These are phyloP conservation scores for Baccha elongata DNA, from an alignment of 2,888 invertebrate species.

Conservation along the genomic window DNA sequence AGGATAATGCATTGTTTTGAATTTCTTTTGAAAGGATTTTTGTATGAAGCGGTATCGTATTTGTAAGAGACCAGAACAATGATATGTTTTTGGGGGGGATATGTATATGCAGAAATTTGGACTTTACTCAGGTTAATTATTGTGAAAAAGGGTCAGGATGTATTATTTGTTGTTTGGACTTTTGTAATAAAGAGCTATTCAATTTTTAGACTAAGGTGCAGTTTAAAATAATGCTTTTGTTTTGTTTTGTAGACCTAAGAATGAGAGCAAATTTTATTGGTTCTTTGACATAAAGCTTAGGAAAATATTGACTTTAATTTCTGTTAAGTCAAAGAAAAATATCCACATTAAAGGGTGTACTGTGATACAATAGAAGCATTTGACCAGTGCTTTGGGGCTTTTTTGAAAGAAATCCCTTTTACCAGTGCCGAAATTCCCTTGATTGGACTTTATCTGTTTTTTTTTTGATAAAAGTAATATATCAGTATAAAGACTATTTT, in stretches of 20 bases:
- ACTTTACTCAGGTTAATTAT: background rate
- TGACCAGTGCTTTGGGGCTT: no score
- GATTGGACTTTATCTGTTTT: no score
- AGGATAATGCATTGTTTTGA: slow-evolving; percentile 37
- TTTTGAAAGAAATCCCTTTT: no score
- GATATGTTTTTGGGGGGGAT: background rate
- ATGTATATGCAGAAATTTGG: slow-evolving; percentile 2
- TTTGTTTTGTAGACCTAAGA: background rate
- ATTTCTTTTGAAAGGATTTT: slow-evolving; percentile 51
- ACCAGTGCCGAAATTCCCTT: no score
- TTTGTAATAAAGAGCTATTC: background rate
- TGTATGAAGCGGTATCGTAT: background rate
- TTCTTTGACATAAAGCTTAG: background rate
- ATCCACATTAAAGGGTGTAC: no score
- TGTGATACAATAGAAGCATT: no score
- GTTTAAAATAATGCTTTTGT: background rate
- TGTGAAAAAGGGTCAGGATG: background rate
- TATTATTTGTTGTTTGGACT: background rate
- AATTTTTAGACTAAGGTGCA: background rate
- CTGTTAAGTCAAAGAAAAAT: background rate
- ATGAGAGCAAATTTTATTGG: background rate
- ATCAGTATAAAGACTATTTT: no score
- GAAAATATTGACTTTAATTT: no score
- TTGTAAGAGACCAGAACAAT: background rate
- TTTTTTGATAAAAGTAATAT: no score